Percentiles rank a stretch among this genome's conserved stretches.
Conservation (phyloP, 2,113 vertebrate species). For the Mobula hypostoma region DNA sequence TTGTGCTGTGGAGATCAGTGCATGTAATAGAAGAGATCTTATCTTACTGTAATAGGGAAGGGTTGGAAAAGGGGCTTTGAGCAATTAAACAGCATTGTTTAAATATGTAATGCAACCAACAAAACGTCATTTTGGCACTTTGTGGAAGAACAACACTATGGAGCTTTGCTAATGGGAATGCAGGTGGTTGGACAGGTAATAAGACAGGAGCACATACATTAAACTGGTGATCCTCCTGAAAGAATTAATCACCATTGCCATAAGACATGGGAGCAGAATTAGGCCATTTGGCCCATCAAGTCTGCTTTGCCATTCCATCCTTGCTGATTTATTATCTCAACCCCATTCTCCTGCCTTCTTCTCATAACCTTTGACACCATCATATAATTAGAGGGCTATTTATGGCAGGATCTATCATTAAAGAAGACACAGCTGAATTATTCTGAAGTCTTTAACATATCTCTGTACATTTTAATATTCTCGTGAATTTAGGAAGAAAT, state of each 20-base stretch:
- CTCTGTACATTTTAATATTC: background rate
- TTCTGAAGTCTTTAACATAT: background rate
- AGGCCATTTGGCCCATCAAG: too few species aligned
- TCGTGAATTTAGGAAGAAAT: too few species aligned
- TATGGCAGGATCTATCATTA: background rate
- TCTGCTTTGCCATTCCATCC: too few species aligned
- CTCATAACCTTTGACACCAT: background rate
- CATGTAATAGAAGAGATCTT: background rate
- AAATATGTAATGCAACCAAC: background rate
- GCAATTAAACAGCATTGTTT: background rate
- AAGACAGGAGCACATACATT: background rate
- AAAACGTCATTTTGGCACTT: background rate
- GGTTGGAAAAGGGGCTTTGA: background rate
- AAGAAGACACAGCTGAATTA: background rate
- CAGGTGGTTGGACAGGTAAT: background rate
- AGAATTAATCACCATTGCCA: background rate
- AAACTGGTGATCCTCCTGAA: background rate
- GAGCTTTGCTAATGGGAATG: background rate
- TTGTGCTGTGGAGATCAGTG: background rate
- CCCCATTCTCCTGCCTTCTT: too few species aligned
- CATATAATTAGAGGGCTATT: background rate
- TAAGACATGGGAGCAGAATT: too few species aligned
- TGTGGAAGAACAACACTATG: background rate
- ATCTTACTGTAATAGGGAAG: background rate
- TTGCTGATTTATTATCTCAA: too few species aligned